Evolutionary conservation across 2,888 invertebrate species (phyloP), one percentile per base, ranked within the genome.

Genomic region (Plebejus melissa): DNA sequence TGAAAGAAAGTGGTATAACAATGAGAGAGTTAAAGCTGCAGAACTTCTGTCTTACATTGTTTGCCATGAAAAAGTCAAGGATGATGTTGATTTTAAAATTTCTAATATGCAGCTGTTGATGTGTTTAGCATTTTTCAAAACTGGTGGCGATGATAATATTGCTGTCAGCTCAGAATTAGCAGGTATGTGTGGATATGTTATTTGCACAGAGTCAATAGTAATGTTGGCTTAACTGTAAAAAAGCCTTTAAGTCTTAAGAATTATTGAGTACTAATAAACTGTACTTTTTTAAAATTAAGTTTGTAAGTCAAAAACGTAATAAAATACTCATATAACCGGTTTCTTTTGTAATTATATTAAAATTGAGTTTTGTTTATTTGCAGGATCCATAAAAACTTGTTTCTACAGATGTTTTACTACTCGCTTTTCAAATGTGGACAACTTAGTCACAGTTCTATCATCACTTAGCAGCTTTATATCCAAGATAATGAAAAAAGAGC

Each of bases 401-500:
- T 97, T 97, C 83, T 97, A 95, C 83, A 94, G 95, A 38, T 95
- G 96, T 75, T 90, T 97, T 78, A 96, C 96, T 79, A 94, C 95
- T n/a, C 95, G 95, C 80, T 91, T 96, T 78, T 91, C 95, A 1
- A 96, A 95, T 82, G 91, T 97, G 28, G 94, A 95, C 79, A 94
- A 94, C 80, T 88, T 96, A 50, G 94, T 95, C 58, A 86, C 86
- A 38, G 88, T 96, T 38, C 87, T 97, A 2, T 93, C 94, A 16
- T 90, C 94, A 36, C 85, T 97, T 11, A 94, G 95, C 75, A 89
- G 91, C 79, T 94, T 94, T 79, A 91, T 96, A 74, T 91, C 95
- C 82, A 87, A 89, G n/a, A 90, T 94, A 77, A 80, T 95, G 60
- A 85, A 88, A 60, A 89, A 94, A 70, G 94, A 94, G 78, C 89